phyloP scores from a whole-genome alignment of 2,113 vertebrate genomes.

The Lanius collurio region DNA sequence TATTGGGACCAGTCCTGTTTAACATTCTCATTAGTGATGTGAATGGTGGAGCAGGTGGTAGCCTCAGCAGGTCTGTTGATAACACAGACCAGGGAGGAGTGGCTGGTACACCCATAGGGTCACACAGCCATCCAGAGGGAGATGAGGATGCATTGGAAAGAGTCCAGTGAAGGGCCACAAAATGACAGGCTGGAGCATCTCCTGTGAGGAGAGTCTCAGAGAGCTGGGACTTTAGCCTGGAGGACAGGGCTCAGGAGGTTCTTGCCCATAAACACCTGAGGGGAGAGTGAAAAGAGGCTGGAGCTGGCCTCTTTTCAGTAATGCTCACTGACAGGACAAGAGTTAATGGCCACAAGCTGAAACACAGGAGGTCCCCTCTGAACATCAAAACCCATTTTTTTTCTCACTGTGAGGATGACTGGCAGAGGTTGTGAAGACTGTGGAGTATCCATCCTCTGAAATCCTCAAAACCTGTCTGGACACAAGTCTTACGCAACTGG shows the following conservation, averaged over 20 bases:
- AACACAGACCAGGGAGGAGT: neutral
- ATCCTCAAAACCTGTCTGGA: neutral
- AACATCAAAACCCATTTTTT: neutral
- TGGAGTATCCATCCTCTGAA: neutral
- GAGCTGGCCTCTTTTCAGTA: neutral
- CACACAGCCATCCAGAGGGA: neutral
- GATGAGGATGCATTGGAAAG: neutral
- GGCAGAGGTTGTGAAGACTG: neutral
- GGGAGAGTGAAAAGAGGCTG: neutral
- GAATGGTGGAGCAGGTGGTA: neutral
- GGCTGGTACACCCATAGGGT: neutral
- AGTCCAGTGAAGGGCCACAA: neutral
- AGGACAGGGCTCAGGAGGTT: neutral
- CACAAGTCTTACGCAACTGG: neutral
- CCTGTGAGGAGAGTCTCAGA: neutral
- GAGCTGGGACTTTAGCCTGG: neutral
- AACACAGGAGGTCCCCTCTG: neutral
- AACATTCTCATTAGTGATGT: neutral
- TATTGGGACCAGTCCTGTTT: neutral
- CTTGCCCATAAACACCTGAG: neutral
- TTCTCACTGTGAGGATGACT: neutral
- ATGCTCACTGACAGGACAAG: neutral
- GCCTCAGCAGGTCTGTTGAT: neutral
- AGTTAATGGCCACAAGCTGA: neutral
- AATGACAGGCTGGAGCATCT: neutral